These are phyloP conservation scores for Spatulosminthurus flaviceps DNA, from an alignment of 2,888 invertebrate genomes.

Conservation along the genomic window DNA sequence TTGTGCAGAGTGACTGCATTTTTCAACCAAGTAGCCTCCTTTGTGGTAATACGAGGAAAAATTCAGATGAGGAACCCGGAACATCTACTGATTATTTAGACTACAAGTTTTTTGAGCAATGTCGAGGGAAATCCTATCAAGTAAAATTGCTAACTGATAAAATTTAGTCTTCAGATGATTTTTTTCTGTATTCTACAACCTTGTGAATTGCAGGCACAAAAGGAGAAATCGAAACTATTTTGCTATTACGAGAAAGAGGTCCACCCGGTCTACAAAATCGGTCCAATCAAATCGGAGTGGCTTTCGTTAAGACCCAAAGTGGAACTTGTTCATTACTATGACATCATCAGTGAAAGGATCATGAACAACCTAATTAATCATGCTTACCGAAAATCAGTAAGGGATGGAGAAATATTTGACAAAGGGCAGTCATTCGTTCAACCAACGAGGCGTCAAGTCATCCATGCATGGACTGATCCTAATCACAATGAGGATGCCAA, in stretches of 20 bases:
- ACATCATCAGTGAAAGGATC: constrained; percentile 43
- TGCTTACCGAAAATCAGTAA: background rate
- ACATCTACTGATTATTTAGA: too few relatives aligned
- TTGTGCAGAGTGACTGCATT: too few relatives aligned
- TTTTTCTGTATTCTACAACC: background rate
- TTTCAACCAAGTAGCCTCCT: too few relatives aligned
- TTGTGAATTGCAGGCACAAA: background rate
- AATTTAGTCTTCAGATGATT: background rate
- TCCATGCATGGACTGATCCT: background rate
- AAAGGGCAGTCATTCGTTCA: background rate
- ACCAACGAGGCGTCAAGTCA: background rate
- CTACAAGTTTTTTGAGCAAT: background rate
- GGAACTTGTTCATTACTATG: constrained; percentile 54
- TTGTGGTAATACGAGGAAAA: too few relatives aligned
- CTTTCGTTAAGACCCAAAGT: constrained; percentile 49
- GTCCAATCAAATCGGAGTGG: constrained; percentile 56
- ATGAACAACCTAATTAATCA: background rate
- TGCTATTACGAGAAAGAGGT: constrained; percentile 50
- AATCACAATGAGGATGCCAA: background rate
- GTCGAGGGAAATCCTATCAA: background rate
- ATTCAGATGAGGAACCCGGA: too few relatives aligned
- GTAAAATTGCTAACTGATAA: background rate
- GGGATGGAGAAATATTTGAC: background rate
- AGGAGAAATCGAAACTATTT: constrained; percentile 40
- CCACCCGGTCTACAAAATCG: constrained; percentile 47